phyloP scores from a whole-genome alignment of 2,113 vertebrate species.

The Sialia sialis region DNA sequence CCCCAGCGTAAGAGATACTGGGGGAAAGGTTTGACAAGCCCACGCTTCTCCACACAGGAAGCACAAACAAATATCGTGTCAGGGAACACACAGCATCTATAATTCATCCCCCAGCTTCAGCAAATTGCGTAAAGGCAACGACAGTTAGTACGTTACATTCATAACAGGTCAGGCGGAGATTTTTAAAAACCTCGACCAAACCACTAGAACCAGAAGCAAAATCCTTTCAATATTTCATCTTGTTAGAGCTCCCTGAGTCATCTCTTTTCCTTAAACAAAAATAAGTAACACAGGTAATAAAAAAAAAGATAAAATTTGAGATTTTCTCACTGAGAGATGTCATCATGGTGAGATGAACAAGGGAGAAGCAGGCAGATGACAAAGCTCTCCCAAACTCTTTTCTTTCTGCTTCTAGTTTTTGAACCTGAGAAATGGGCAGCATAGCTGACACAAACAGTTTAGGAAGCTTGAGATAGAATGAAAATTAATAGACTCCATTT shows the following conservation, averaged over 20 bases:
- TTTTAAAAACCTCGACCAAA: neutral
- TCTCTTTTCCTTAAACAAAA: neutral
- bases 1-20: neutral
- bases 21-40: neutral
- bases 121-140: neutral
- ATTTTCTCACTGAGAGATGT: neutral
- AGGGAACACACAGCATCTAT: neutral
- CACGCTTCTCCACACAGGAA: neutral
- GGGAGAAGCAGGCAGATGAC: neutral
- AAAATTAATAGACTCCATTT: neutral
- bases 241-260: neutral
- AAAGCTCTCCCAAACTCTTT: neutral
- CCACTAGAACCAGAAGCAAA: neutral
- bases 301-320: neutral
- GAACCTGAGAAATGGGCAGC: neutral
- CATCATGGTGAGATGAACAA: neutral
- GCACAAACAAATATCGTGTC: neutral
- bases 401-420: neutral
- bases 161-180: neutral
- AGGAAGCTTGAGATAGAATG: neutral
- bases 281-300: neutral
- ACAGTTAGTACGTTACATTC: neutral
- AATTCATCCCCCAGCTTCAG: neutral
- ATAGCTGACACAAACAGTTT: neutral
- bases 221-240: neutral